A percentile compares a stretch with the other conserved stretches of the same genome.
Conservation (phyloP, 1,140 invertebrate genomes). For the Drosophila melanogaster region Release_6_plus_ISO1_MT NT_033777.3:15850001-15850500, state of each 20-base stretch:
- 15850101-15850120: conserved; percentile 87
- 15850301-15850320: conserved; percentile 89
- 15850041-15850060: conserved; percentile 87
- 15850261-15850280: conserved; percentile 86
- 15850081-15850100: conserved; percentile 86
- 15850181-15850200: conserved; percentile 87
- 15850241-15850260: neutral
- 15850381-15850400: conserved; percentile 87
- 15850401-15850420: conserved; percentile 87
- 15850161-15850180: conserved; percentile 85
- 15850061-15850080: conserved; percentile 87
- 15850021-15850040: conserved; percentile 87
- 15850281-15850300: conserved; percentile 88
- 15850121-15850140: conserved; percentile 88
- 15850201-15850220: conserved; percentile 84
- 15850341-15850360: conserved; percentile 86
- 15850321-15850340: conserved; percentile 90
- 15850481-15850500: conserved; percentile 87
- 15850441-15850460: conserved; percentile 88
- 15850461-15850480: conserved; percentile 89
- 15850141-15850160: conserved; percentile 86
- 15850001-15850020: conserved; percentile 86
- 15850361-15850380: conserved; percentile 89
- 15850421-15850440: conserved; percentile 88
- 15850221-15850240: neutral